These are phyloP conservation scores for Hestina assimilis DNA, from an alignment of 1,140 invertebrate genomes.

Conservation along the genomic window DNA sequence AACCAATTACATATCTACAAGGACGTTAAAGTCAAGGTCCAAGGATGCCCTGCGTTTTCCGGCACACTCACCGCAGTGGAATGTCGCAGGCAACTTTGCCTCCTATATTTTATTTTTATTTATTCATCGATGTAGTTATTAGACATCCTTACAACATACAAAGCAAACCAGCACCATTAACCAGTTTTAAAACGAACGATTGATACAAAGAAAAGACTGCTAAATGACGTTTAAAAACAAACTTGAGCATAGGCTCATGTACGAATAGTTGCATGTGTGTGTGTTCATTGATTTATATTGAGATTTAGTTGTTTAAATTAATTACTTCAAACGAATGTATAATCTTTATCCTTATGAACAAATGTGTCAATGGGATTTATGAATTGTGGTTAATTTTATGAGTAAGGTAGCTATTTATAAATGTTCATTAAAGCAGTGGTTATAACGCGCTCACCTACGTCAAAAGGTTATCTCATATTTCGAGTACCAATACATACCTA, in stretches of 20 bases:
- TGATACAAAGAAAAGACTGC: neutral
- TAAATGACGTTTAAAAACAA: neutral
- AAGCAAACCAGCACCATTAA: slow-evolving; percentile 2
- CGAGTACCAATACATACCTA: neutral
- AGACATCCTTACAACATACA: slow-evolving; percentile 7
- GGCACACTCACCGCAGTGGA: slow-evolving; percentile 27
- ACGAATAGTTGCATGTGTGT: too few relatives aligned
- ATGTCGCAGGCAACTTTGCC: slow-evolving; percentile 25
- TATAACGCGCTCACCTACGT: slow-evolving; percentile 21
- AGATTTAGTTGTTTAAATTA: neutral
- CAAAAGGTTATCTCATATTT: slow-evolving; percentile 19
- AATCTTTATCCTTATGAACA: neutral
- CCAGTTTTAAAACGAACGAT: neutral
- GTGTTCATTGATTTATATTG: too few relatives aligned
- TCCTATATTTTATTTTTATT: slow-evolving; percentile 26
- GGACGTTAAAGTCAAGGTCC: too few relatives aligned
- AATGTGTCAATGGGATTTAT: slow-evolving; percentile 6
- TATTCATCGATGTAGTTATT: slow-evolving; percentile 28
- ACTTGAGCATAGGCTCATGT: too few relatives aligned
- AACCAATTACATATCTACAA: too few relatives aligned
- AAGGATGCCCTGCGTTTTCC: neutral
- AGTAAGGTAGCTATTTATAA: slow-evolving; percentile 30
- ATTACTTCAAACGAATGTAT: neutral
- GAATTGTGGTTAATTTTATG: slow-evolving; percentile 17
- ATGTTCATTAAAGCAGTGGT: neutral